Conservation (phyloP, 2,797 vertebrate genomes). For the Myotis myotis region DNA sequence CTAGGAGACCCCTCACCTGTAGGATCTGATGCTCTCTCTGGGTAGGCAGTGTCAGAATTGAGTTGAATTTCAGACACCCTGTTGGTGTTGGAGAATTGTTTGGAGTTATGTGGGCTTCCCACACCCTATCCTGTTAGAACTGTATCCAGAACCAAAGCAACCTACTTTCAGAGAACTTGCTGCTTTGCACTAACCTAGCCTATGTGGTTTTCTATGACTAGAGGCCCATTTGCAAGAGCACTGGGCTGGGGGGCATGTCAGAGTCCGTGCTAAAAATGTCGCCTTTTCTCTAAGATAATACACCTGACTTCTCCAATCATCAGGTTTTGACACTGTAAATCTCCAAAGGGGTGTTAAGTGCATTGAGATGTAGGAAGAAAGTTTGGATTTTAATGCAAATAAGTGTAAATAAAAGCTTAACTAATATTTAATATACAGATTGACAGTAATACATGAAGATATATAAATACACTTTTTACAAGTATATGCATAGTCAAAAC, state of each 20-base stretch:
- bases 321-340: background rate
- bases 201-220: background rate
- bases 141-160: background rate
- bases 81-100: background rate
- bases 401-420: background rate
- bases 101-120: background rate
- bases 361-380: background rate
- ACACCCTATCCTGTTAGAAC: background rate
- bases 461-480: background rate
- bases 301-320: background rate
- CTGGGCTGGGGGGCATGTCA: background rate
- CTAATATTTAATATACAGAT: background rate
- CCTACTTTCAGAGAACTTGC: background rate
- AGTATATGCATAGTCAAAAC: background rate
- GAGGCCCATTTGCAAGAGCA: background rate
- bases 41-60: background rate
- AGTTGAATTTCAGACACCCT: background rate
- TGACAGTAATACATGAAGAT: background rate
- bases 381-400: background rate
- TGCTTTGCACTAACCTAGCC: background rate
- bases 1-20: background rate
- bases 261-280: background rate
- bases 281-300: background rate
- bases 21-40: background rate
- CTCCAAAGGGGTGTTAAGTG: background rate